Evolutionary conservation across 30 jellyfish, hydroid and myxozoan species (phyloP).

Genomic region (Aurelia sp.): DNA sequence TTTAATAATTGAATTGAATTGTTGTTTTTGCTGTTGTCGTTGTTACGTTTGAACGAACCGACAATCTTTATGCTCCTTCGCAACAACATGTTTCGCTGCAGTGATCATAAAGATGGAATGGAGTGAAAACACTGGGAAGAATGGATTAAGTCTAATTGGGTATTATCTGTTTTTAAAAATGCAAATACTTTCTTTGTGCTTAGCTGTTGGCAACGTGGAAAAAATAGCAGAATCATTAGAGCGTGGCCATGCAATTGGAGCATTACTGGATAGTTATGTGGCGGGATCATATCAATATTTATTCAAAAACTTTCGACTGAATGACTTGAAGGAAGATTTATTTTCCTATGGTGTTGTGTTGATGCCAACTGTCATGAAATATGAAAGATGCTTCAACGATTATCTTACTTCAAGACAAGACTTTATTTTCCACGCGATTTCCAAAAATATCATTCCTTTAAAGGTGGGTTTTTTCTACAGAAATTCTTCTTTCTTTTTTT

Average conservation of each 20-base stretch:
- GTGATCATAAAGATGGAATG: no score
- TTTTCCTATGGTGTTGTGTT: conserved; percentile 91
- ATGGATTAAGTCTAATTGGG: no score
- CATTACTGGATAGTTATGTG: conserved; percentile 89
- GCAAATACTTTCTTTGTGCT: no score
- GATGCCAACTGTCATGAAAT: conserved; percentile 70
- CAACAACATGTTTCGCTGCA: no score
- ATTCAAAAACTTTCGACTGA: conserved; percentile 74
- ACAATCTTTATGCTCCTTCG: no score
- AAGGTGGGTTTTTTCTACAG: conserved; percentile 48
- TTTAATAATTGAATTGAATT: no score
- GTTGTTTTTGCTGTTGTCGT: no score
- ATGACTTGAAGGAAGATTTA: conserved; percentile 81
- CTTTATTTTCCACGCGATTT: conserved; percentile 54
- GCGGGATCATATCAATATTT: conserved; percentile 91
- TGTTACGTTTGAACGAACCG: no score
- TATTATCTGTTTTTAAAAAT: no score
- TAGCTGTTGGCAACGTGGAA: conserved; percentile 8
- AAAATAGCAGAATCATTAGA: conserved; percentile 14
- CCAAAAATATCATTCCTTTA: conserved; percentile 79
- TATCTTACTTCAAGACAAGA: conserved; percentile 67
- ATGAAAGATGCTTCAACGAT: conserved; percentile 50
- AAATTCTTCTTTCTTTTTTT: no score
- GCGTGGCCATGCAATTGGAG: conserved; percentile 57
- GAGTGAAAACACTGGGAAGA: no score